Base-by-base conservation (phyloP, 2,888 invertebrate genomes). In the Scaeva pyrastri region DNA sequence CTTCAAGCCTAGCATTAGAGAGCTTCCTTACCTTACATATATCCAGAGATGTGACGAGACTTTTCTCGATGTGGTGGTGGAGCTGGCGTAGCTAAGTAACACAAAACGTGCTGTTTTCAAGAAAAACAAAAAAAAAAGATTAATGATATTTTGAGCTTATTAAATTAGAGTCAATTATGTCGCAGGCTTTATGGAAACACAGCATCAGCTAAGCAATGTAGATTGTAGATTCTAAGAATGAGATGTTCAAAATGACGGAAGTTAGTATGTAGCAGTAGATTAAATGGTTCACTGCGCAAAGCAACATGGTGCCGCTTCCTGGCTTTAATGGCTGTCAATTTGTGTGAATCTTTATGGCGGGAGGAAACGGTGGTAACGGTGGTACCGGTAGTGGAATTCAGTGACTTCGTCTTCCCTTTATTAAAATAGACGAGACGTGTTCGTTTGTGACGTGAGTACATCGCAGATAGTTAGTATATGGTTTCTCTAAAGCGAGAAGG, bases 61-160 rank as follows among this genome's bases (percentile, higher is more conserved):
- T 16, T 23, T 31, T 4, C 10, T n/a, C n/a, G n/a, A n/a, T n/a
- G 31, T 8, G n/a, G n/a, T n/a, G n/a, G n/a, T n/a, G n/a, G n/a
- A n/a, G n/a, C 31, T 8, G 31, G 6, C 31, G 6, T 11, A 7
- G 26, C 26, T 8, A 26, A 12, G 5, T 52, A 26, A 26, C 16
- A 36, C 36, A 5, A 19, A 14, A 45, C 45, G 19, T 64, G 45
- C 31, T 16, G 26, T 45, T 45, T 45, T 41, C 60, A 26, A 16
- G 45, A 48, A 31, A 31, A 64, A 43, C 10, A 16, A 23, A 64
- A 43, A n/a, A 16, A 23, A 60, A 23, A 60, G 41, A 60, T 60
- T 60, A 60, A 60, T 41, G 39, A 41, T 41, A 60, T 60, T 60
- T 41, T 64, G 31, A 64, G 64, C 26, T 45, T 64, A 64, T 45